Evolutionary conservation across 1,140 invertebrate species (phyloP).

Genomic region (Dendrolimus punctatus): DNA sequence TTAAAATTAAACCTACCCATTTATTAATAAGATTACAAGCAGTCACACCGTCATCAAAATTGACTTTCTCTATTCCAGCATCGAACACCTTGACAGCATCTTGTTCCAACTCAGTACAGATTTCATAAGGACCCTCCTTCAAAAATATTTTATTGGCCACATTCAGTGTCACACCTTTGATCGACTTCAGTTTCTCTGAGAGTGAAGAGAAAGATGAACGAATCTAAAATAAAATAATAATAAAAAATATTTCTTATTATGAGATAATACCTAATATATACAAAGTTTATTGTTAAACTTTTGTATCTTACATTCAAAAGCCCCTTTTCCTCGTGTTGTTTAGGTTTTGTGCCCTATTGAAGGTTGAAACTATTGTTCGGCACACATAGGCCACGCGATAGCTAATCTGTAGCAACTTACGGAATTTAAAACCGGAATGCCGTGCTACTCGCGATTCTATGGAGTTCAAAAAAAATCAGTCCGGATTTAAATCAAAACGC

Average conservation of each 20-base stretch:
- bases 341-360: too few species aligned
- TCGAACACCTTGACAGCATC: slow-evolving; percentile 58
- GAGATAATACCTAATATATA: too few species aligned
- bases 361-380: too few species aligned
- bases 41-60: slow-evolving; percentile 31
- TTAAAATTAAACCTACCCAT: slow-evolving; percentile 35
- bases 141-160: slow-evolving; percentile 59
- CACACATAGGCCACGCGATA: too few species aligned
- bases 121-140: slow-evolving; percentile 47
- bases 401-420: too few species aligned
- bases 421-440: too few species aligned
- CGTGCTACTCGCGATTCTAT: too few species aligned
- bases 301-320: too few species aligned
- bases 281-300: too few species aligned
- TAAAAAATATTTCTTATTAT: not conserved
- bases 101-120: slow-evolving; percentile 33
- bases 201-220: slow-evolving; percentile 41
- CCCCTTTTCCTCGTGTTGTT: too few species aligned
- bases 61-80: slow-evolving; percentile 46
- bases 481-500: too few species aligned
- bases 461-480: too few species aligned
- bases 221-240: slow-evolving; percentile 33
- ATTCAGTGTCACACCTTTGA: slow-evolving; percentile 52
- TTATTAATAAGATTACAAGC: slow-evolving; percentile 41
- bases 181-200: slow-evolving; percentile 34